Conservation (phyloP, 2,797 vertebrate species). For the Liasis olivaceus region DNA sequence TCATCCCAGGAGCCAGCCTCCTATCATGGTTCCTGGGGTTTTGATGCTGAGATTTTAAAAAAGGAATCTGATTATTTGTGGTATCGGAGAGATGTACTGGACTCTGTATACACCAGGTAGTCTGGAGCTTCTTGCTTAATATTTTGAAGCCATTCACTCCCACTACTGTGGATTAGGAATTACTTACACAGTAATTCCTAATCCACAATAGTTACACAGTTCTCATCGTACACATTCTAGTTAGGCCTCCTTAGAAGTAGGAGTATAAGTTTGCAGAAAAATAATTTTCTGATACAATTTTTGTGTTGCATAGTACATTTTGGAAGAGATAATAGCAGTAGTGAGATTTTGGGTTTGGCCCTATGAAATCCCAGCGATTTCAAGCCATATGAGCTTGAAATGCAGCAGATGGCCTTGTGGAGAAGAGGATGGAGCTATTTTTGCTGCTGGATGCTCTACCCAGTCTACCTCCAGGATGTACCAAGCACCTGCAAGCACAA, state of each 20-base stretch:
- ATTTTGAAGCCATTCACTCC: neutral
- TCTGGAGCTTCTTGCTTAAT: neutral
- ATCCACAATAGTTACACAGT: too few relatives aligned
- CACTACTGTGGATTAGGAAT: neutral
- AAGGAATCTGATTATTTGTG: neutral
- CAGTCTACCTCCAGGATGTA: neutral
- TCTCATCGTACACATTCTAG: neutral
- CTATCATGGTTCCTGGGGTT: neutral
- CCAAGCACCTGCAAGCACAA: neutral
- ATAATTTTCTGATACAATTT: neutral
- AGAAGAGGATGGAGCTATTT: neutral
- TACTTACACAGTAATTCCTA: neutral
- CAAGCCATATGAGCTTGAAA: neutral
- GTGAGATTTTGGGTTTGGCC: neutral
- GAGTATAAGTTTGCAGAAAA: neutral
- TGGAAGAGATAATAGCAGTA: neutral
- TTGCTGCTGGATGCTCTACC: neutral
- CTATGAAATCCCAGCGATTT: neutral
- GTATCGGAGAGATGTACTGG: neutral
- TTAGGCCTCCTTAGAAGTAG: neutral
- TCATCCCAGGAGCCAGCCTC: neutral
- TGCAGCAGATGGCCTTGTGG: neutral
- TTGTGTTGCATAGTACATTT: neutral
- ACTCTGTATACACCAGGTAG: neutral
- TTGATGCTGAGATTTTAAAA: neutral